Evolutionary conservation across 2,888 invertebrate genomes (phyloP), one percentile per base, ranked within the genome.

Genomic region (Eristalis pertinax): DNA sequence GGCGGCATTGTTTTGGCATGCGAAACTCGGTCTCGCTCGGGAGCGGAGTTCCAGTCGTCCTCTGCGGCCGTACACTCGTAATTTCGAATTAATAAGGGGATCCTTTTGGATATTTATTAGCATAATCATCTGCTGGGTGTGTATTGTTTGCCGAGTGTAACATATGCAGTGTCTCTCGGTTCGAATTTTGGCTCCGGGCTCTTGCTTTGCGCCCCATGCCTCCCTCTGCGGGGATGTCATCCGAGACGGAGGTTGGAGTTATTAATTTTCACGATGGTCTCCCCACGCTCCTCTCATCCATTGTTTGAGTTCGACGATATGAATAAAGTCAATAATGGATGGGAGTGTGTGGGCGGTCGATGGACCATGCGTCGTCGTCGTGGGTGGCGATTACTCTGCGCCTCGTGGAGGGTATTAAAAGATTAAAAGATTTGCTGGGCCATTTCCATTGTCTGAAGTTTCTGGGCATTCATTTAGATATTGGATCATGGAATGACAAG

Each of bases 51-150:
- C 50, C 50, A 38, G 38, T 13, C 38, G 38, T 38, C 38, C 38
- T 43, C 67, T 7, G 10, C 22, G 26, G 15, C 43, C 73, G 41
- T 67, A 80, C 7, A 32, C 32, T 32, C 32, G 32, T 65, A 65
- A 72, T 67, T 79, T 73, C 43, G 19, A 60, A 79, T 73, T 73
- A 81, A 73, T 77, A 77, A 73, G 68, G 69, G 73, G 64, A 73
- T 73, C 79, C 58, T 73, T 79, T 72, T 26, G 15, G 50, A 73
- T 70, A 73, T 79, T 79, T 60, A 73, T 79, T 62, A 79, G 72
- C 73, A 72, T 79, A 67, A 67, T 73, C 64, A 70, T 79, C 60
- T 70, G 65, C 22, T 67, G 78, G 63, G 70, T 64, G 70, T 69
- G 77, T 56, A 70, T 50, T 72, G 75, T 78, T 19, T 35, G 32